phyloP scores from a whole-genome alignment of 2,797 vertebrate genomes.

The Malurus splendens region DNA sequence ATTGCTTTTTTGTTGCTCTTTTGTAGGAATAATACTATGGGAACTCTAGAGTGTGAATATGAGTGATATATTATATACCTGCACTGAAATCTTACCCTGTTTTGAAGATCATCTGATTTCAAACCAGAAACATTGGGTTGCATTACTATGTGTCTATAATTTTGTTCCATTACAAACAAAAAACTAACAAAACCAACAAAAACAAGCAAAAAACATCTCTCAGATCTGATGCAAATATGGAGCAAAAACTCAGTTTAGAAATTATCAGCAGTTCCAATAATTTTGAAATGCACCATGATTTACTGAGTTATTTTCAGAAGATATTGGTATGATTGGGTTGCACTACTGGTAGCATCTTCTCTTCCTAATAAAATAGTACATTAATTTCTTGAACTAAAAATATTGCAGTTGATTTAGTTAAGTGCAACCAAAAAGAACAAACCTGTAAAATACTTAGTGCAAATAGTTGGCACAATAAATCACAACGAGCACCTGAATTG shows the following conservation, averaged over 20 bases:
- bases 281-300: not conserved
- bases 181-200: too few species aligned
- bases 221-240: not conserved
- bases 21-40: not conserved
- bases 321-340: not conserved
- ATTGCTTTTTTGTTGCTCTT: not conserved
- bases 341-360: not conserved
- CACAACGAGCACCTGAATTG: not conserved
- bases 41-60: not conserved
- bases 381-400: not conserved
- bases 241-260: not conserved
- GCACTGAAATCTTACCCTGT: not conserved
- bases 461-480: not conserved
- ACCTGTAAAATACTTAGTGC: not conserved
- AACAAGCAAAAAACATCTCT: not conserved
- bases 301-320: not conserved
- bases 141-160: not conserved
- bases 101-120: not conserved
- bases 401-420: not conserved
- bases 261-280: not conserved
- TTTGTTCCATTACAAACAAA: not conserved
- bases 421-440: not conserved
- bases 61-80: not conserved
- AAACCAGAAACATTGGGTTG: not conserved
- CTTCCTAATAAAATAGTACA: not conserved